These are phyloP conservation scores for Lasioglossum malachurum DNA, from an alignment of 2,888 invertebrate species.

Conservation along the genomic window DNA sequence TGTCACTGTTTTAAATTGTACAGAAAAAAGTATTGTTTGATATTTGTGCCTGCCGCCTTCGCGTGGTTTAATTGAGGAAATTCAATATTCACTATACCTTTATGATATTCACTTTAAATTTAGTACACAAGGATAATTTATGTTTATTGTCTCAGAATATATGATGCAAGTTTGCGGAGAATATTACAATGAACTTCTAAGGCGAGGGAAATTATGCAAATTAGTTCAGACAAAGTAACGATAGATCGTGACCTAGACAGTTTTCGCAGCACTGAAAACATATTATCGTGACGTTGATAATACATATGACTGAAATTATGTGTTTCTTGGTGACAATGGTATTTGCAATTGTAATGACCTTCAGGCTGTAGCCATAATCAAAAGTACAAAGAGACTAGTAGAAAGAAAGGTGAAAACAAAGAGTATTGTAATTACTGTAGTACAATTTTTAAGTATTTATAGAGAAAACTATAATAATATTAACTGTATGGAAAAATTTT, in stretches of 20 bases:
- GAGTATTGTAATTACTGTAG: not conserved
- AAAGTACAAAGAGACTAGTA: not conserved
- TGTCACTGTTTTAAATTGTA: not conserved
- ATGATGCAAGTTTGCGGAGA: constrained; percentile 1
- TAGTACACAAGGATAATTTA: not conserved
- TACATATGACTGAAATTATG: not conserved
- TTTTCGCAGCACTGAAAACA: not conserved
- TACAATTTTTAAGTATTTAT: not conserved
- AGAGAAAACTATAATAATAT: not conserved
- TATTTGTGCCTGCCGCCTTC: not conserved
- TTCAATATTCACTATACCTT: not conserved
- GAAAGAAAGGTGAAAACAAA: not conserved
- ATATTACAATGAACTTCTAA: not conserved
- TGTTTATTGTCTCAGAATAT: not conserved
- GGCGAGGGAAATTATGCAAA: constrained; percentile 9
- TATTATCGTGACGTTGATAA: not conserved
- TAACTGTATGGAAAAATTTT: not conserved
- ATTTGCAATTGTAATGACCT: not conserved
- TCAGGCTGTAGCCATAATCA: not conserved
- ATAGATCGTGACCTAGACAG: not conserved
- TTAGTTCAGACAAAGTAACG: not conserved
- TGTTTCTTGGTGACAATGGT: not conserved
- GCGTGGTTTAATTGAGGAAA: not conserved
- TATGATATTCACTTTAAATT: not conserved
- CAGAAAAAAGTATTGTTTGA: not conserved